A percentile compares a stretch with the other conserved stretches of the same genome.
These are phyloP conservation scores for Athripsodes cinereus DNA, from an alignment of 2,888 invertebrate genomes.

Conservation along the genomic window DNA sequence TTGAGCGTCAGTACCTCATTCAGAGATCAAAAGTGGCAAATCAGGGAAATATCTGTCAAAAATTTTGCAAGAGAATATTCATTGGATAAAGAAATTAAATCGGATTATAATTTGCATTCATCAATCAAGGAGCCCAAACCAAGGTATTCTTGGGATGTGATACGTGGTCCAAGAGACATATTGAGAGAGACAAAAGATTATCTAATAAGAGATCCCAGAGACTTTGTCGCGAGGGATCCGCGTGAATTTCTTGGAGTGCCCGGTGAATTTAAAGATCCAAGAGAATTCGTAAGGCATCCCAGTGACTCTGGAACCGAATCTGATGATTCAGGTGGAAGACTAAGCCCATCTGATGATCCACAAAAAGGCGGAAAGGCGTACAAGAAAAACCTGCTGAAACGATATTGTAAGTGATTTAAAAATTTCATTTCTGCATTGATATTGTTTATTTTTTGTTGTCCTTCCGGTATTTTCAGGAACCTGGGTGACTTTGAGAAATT, in stretches of 20 bases:
- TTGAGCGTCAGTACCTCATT: conserved; percentile 54
- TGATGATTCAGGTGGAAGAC: conserved; percentile 70
- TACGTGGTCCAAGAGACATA: conserved; percentile 46
- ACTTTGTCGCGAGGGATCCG: conserved; percentile 30
- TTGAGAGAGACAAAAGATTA: conserved; percentile 48
- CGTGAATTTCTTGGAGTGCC: conserved; percentile 33
- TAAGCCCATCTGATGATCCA: conserved; percentile 53
- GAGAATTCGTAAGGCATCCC: conserved; percentile 37
- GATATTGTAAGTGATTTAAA: conserved; percentile 89
- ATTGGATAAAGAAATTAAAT: conserved; percentile 19
- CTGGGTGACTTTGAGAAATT: too few species aligned
- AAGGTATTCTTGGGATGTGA: conserved; percentile 28
- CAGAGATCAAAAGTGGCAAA: conserved; percentile 31
- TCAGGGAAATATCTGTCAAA: conserved; percentile 47
- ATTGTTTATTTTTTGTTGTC: too few species aligned
- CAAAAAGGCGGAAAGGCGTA: conserved; percentile 58
- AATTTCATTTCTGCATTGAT: too few species aligned
- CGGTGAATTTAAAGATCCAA: conserved; percentile 34
- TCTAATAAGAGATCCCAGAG: conserved; percentile 34
- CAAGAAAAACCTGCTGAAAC: conserved; percentile 89
- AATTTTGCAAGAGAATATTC: conserved; percentile 48
- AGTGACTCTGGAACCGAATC: conserved; percentile 73
- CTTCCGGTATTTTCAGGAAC: too few species aligned
- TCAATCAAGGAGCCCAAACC: conserved; percentile 30
- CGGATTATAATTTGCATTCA: conserved; percentile 16